Evolutionary conservation across 2,113 vertebrate species (phyloP).

Genomic region (Scolopax mira): DNA sequence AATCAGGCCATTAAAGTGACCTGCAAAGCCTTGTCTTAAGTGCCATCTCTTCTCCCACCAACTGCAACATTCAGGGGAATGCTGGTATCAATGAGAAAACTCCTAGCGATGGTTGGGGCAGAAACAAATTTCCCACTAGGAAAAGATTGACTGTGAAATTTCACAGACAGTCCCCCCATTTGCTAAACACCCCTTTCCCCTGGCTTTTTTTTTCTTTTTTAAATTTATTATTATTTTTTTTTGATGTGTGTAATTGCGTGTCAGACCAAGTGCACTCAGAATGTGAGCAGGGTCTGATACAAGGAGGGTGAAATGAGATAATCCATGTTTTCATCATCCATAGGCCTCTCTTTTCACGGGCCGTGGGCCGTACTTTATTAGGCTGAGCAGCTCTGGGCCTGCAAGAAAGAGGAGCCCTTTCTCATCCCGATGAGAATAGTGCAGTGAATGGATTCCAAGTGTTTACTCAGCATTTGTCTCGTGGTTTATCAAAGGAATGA

Average conservation of each 20-base stretch:
- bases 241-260: conserved; percentile 75
- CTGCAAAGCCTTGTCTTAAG: background rate
- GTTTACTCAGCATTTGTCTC: conserved; percentile 91
- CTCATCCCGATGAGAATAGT: conserved; percentile 86
- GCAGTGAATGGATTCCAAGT: conserved; percentile 94
- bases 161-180: background rate
- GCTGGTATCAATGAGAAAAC: background rate
- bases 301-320: conserved; percentile 88
- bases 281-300: conserved; percentile 80
- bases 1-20: background rate
- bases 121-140: conserved; percentile 19
- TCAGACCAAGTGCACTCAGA: conserved; percentile 80
- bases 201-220: background rate
- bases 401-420: conserved; percentile 91
- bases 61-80: background rate
- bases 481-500: conserved; percentile 76
- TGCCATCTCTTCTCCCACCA: background rate
- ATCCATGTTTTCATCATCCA: conserved; percentile 90
- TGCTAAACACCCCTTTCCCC: background rate
- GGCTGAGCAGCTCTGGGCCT: conserved; percentile 90
- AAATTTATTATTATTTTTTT: background rate
- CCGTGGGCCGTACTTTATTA: conserved; percentile 99
- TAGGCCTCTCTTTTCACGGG: conserved; percentile 93
- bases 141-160: conserved; percentile 54
- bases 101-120: background rate